These are phyloP conservation scores for Sarcophaga rosellei DNA, from an alignment of 2,888 invertebrate species.

Conservation along the genomic window DNA sequence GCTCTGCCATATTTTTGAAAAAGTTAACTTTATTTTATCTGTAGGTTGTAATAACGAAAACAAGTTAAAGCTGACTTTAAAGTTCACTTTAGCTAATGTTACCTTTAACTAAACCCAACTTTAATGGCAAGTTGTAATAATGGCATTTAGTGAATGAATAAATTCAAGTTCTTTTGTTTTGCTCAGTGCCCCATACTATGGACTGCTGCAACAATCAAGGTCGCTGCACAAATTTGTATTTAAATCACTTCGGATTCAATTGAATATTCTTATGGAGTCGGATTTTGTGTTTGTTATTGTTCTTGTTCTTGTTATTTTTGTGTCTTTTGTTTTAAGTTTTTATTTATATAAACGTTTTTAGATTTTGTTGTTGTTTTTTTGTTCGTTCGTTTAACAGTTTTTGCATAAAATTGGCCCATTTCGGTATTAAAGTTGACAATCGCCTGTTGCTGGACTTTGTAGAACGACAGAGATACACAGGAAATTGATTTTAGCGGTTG, in stretches of 20 bases:
- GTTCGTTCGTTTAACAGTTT: slow-evolving; percentile 24
- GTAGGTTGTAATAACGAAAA: too few relatives aligned
- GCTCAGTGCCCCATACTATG: neutral
- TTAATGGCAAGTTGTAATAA: too few relatives aligned
- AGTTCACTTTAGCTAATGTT: too few relatives aligned
- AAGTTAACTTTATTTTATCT: too few relatives aligned
- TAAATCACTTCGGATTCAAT: slow-evolving; percentile 58
- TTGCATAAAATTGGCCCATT: slow-evolving; percentile 60
- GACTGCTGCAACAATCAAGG: slow-evolving; percentile 65
- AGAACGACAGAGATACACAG: slow-evolving; percentile 44
- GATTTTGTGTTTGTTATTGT: slow-evolving; percentile 35
- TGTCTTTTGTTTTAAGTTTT: neutral
- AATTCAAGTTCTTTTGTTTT: too few relatives aligned
- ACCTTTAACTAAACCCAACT: too few relatives aligned
- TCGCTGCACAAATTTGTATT: slow-evolving; percentile 67
- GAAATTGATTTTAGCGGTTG: slow-evolving; percentile 68
- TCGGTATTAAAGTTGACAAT: slow-evolving; percentile 64
- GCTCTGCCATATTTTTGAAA: too few relatives aligned
- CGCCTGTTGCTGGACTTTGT: slow-evolving; percentile 25
- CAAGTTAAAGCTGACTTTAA: too few relatives aligned
- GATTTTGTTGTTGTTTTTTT: slow-evolving; percentile 1
- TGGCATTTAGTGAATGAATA: too few relatives aligned
- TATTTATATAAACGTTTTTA: neutral
- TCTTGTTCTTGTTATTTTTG: neutral
- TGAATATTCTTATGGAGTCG: neutral